Evolutionary conservation across 2,113 vertebrate genomes (phyloP), one percentile per base, ranked within the genome.

Genomic region (Eubucco bourcierii): DNA sequence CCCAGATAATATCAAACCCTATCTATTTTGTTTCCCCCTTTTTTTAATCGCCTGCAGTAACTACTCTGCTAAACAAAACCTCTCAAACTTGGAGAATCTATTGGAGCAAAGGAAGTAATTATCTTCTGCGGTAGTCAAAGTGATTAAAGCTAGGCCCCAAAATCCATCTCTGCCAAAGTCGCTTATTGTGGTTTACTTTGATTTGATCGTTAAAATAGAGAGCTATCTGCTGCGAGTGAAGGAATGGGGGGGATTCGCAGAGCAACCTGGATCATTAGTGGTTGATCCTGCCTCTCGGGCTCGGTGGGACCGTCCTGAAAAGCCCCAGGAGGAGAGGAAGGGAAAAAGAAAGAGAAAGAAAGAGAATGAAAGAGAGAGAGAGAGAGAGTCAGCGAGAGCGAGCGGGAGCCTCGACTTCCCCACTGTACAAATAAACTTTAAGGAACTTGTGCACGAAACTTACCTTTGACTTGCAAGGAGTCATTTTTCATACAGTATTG

Each of bases 391-490:
- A 93, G 65, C 12, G 12, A 92, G 91, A 93, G 47, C 20, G 6
- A 96, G 68, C n/a, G 4, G 85, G 76, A 95, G 53, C 83, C 85
- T 88, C 84, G 59, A 93, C 82, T 97, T 97, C 87, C 91, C 86
- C 88, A 87, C 95, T 95, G 95, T 89, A 97, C 94, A 98, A 97
- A 98, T 94, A 97, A 97, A 97, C 96, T 97, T 95, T 72, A 97
- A 97, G 97, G 95, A 95, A 95, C 96, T 96, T 96, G 96, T 94
- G 82, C 95, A 96, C 95, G 85, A 87, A 98, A 98, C 99, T 99
- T 98, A 99, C 99, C 99, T 98, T 95, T 97, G 97, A 98, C 96
- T 97, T 95, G 97, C 52, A 97, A 84, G 97, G 96, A 97, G 96
- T 96, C 96, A 98, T 98, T 96, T 98, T 98, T 97, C 97, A 97